Conservation (phyloP, 1,140 invertebrate species). For the Elymnias hypermnestra region DNA sequence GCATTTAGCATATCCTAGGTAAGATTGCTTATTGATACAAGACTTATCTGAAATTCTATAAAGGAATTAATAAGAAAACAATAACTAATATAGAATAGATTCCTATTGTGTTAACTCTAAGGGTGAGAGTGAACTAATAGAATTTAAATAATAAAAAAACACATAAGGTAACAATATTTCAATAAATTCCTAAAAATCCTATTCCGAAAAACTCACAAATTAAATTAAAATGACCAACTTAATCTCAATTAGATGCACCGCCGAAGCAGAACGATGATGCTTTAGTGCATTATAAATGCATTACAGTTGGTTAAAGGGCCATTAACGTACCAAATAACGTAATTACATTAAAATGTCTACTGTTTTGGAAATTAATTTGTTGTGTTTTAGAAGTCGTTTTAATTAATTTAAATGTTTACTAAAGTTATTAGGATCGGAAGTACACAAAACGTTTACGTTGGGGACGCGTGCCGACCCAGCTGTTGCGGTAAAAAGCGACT, state of each 20-base stretch:
- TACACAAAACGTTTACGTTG: conserved; percentile 16
- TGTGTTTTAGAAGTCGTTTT: not conserved
- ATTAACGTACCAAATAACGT: not conserved
- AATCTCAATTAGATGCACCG: conserved; percentile 5
- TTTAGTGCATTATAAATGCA: conserved; percentile 15
- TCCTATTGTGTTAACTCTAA: no score
- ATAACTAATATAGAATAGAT: no score
- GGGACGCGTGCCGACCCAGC: conserved; percentile 34
- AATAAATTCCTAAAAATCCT: not conserved
- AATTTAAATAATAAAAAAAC: no score
- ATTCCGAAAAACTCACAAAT: not conserved
- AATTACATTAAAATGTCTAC: conserved; percentile 5
- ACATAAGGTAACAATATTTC: not conserved
- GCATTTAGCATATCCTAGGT: no score
- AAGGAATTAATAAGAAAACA: no score
- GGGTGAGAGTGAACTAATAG: no score
- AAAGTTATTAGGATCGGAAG: conserved; percentile 1
- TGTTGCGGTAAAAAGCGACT: conserved; percentile 41
- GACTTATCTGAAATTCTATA: no score
- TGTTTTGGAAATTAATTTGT: conserved; percentile 3
- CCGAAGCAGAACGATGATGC: conserved; percentile 16
- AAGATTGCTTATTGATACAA: no score
- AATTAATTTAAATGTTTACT: conserved; percentile 11
- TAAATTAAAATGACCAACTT: conserved; percentile 5
- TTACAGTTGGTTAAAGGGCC: conserved; percentile 14